Conservation (phyloP, 2,797 vertebrate species). For the Poeciliopsis infans region DNA sequence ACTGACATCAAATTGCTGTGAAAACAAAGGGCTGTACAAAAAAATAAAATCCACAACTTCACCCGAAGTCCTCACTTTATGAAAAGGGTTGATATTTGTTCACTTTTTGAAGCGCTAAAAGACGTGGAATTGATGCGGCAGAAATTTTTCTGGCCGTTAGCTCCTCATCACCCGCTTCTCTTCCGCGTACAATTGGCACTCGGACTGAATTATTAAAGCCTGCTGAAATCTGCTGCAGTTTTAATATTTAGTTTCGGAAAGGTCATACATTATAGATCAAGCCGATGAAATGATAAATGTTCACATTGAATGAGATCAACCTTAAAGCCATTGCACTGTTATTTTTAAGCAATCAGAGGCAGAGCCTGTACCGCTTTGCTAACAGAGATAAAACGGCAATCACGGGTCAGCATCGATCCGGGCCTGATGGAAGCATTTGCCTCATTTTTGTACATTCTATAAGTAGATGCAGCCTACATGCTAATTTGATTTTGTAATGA, state of each 20-base stretch:
- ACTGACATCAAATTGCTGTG: not conserved
- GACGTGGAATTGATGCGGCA: slow-evolving; percentile 28
- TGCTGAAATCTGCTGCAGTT: slow-evolving; percentile 62
- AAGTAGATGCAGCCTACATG: not conserved
- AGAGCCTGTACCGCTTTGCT: not conserved
- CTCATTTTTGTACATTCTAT: not conserved
- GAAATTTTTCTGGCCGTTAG: slow-evolving; percentile 22
- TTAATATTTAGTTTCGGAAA: slow-evolving; percentile 68
- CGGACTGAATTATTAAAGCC: slow-evolving; percentile 72
- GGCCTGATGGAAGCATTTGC: not conserved
- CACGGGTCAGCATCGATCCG: not conserved
- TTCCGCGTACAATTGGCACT: slow-evolving; percentile 46
- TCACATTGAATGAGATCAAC: slow-evolving; percentile 54
- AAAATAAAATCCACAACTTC: not conserved
- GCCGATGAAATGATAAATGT: slow-evolving; percentile 61
- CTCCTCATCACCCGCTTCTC: slow-evolving; percentile 20
- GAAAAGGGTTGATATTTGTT: slow-evolving; percentile 40
- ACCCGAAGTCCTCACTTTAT: slow-evolving; percentile 22
- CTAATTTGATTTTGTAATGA: not conserved
- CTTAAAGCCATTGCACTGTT: slow-evolving; percentile 18
- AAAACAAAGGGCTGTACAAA: slow-evolving; percentile 2
- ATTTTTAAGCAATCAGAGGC: not conserved
- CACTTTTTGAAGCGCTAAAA: slow-evolving; percentile 53
- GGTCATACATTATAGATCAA: slow-evolving; percentile 67
- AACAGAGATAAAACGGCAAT: not conserved